A percentile compares a stretch with the other conserved stretches of the same genome.
Conservation (phyloP, 2,113 vertebrate genomes). For the Carassius gibelio region DNA sequence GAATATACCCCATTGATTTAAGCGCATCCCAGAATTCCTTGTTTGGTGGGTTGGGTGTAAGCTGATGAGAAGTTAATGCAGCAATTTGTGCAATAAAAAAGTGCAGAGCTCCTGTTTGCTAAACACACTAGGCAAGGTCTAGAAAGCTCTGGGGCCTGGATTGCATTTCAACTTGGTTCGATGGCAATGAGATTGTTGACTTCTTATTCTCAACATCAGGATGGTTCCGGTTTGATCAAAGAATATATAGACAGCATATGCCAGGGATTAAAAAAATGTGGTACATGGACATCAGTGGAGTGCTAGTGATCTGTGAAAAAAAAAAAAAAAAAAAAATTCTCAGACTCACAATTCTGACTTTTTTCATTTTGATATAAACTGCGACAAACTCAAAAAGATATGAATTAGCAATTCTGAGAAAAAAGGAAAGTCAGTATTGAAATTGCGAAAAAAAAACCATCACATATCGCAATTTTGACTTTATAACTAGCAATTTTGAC, state of each 20-base stretch:
- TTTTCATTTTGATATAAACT: no score
- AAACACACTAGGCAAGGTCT: constrained; percentile 55
- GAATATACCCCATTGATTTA: constrained; percentile 47
- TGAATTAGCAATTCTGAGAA: no score
- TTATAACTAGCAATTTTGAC: no score
- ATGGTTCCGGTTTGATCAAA: neutral
- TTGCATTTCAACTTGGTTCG: constrained; percentile 9
- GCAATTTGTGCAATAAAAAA: constrained; percentile 50
- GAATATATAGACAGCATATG: neutral
- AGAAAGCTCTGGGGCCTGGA: neutral
- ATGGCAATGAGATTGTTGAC: neutral
- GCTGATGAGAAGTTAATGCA: constrained; percentile 50
- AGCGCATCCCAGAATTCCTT: constrained; percentile 40
- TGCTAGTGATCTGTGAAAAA: neutral
- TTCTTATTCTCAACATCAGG: neutral
- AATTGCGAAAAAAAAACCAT: no score
- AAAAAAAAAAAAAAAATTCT: no score
- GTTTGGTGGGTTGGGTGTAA: constrained; percentile 28
- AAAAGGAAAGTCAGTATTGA: no score
- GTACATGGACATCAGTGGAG: neutral
- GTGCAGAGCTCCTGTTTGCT: constrained; percentile 42
- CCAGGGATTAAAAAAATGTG: neutral
- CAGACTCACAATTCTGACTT: no score
- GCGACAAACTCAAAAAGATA: no score
- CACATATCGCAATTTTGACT: no score